Base-by-base conservation (phyloP, 2,888 invertebrate species). In the Phyllotreta cruciferae region DNA sequence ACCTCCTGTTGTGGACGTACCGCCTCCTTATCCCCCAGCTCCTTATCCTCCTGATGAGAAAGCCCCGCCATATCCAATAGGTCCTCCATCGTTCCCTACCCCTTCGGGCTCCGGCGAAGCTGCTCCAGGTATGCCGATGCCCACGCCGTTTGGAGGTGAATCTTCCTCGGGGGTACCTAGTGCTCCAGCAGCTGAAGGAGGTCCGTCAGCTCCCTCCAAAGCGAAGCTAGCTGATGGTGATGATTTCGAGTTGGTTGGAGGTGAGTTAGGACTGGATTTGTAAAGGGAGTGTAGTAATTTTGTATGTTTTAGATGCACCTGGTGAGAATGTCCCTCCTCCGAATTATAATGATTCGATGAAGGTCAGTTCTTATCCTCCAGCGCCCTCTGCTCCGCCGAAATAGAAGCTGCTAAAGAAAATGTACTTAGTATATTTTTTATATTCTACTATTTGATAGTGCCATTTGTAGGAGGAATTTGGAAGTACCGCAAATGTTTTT, bases 151-250 rank as follows among this genome's bases (percentile, higher is more conserved):
- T 7, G 53, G 35, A 13, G 55, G 56, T 10, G 56, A n/a, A 53
- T 11, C 50, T 36, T 60, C 47, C 1, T 52, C 56, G 5, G 42
- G 42, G 47, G 6, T 13, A 0, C 49, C 63, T 1, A 62, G 53
- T 34, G 63, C 63, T 38, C 63, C 63, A 3, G 34, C 8, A 13
- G 56, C 41, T 13, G 61, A 62, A 8, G 58, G 13, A 36, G 44
- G 50, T 14, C 58, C 64, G 36, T 67, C 67, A 6, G 67, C 64
- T 6, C 64, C 67, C 1, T 49, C 64, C 3, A 60, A 67, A 56
- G 58, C 60, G 10, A 14, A 64, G 36, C 24, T 64, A 39, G 56
- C 62, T 8, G 37, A 36, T 6, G 39, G 10, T 7, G 62, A 52
- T 1, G 60, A 36, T 14, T 64, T 53, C 45, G 45, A 56, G 14